These are phyloP conservation scores for Timema podura DNA, from an alignment of 2,888 invertebrate species.

Conservation along the genomic window DNA sequence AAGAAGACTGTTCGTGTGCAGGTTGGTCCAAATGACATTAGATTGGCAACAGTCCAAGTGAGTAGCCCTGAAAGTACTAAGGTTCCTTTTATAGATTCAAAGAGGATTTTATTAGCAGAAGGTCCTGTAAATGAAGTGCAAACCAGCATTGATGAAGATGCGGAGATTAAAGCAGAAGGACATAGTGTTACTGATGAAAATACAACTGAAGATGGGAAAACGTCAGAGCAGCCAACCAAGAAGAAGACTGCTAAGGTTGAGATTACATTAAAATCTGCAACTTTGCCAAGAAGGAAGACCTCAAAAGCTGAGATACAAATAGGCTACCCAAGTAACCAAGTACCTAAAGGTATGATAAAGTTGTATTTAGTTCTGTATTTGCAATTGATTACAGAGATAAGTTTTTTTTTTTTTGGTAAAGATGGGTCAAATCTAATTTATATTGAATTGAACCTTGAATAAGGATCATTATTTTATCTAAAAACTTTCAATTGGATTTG, in stretches of 20 bases:
- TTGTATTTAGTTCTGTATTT: too few relatives aligned
- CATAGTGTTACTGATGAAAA: too few relatives aligned
- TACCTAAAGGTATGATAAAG: neutral
- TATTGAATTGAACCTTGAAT: too few relatives aligned
- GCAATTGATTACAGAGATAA: too few relatives aligned
- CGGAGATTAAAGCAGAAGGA: too few relatives aligned
- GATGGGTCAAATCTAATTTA: too few relatives aligned
- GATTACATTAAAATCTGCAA: conserved; percentile 63
- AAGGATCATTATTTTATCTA: too few relatives aligned
- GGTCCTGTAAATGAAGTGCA: too few relatives aligned
- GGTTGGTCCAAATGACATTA: conserved; percentile 43
- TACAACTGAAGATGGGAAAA: too few relatives aligned
- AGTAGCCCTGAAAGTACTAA: conserved; percentile 41
- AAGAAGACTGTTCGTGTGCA: conserved; percentile 37
- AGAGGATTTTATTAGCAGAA: neutral
- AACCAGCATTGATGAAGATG: too few relatives aligned
- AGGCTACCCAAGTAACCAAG: conserved; percentile 40
- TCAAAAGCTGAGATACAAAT: conserved; percentile 61
- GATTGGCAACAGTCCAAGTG: conserved; percentile 43
- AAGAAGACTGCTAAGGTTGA: conserved; percentile 60
- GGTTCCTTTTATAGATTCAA: conserved; percentile 8
- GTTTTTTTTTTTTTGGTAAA: too few relatives aligned
- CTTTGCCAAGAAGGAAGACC: conserved; percentile 60
- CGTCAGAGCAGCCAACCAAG: conserved; percentile 34
- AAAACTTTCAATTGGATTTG: too few relatives aligned